Base-by-base conservation (phyloP, 2,888 invertebrate genomes). In the Andrena marginata region DNA sequence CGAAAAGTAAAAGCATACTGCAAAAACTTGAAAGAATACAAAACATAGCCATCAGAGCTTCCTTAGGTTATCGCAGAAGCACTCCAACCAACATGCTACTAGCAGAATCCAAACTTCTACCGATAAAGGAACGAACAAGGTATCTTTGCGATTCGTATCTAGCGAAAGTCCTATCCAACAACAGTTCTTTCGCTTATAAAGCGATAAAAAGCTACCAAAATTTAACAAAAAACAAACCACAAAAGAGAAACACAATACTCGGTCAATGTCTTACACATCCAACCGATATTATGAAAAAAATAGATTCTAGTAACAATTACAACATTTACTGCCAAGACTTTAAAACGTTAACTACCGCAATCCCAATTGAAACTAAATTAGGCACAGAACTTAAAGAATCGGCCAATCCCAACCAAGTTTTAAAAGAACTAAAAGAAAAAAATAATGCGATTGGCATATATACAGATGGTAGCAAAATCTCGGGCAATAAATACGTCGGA, bases 381-480 rank as follows among this genome's bases (percentile, higher is more conserved):
- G 42, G 42, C 3, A 31, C 4, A 5, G 4, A 16, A 7, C 7
- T 33, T 0, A 64, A 16, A 70, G 29, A 20, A 10, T 13, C 2
- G 26, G 10, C 10, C 48, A 26, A 59, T 5, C 2, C 35, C 7
- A 5, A 8, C 2, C 10, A 13, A 2, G n/a, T 16, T 2, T 5
- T 59, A 1, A 16, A 35, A 8, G 33, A 60, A 2, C 0, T n/a
- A n/a, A 5, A 7, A 1, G 23, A 16, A 4, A 13, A 26, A 23
- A 13, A 0, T 16, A 3, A 59, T 20, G 13, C 23, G 1, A 48
- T 42, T 1, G 16, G 10, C 0, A 70, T 59, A 8, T 59, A 26
- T 26, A 70, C 69, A 1, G 59, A 70, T 29, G 69, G 42, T n/a
- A 59, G 69, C 5, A 70, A 70, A 70, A 29, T 70, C 0, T 5